phyloP scores from a whole-genome alignment of 1,140 invertebrate species.

The Meloidogyne floridensis region DNA sequence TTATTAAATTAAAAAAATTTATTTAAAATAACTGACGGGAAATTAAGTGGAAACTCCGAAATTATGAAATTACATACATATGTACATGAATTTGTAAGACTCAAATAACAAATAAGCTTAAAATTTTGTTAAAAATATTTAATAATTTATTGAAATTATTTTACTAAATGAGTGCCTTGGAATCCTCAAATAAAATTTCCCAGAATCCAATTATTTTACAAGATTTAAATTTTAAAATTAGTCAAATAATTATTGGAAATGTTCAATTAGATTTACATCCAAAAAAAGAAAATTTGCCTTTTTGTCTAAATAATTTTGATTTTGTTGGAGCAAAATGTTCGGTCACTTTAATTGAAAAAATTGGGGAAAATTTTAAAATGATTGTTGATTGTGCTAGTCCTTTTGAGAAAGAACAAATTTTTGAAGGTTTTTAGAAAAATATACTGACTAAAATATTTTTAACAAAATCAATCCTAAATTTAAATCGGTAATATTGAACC shows the following conservation, averaged over 20 bases:
- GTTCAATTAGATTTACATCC: background rate
- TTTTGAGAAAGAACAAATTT: slow-evolving; percentile 18
- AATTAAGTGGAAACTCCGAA: too few relatives aligned
- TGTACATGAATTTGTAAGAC: too few relatives aligned
- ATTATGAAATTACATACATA: too few relatives aligned
- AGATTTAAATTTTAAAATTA: background rate
- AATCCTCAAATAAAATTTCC: background rate
- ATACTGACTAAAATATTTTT: too few relatives aligned
- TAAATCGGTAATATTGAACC: too few relatives aligned
- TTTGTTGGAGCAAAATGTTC: slow-evolving; percentile 29
- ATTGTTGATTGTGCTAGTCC: slow-evolving; percentile 30
- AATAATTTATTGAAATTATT: too few relatives aligned
- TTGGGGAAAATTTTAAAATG: slow-evolving; percentile 18
- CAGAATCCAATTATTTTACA: background rate
- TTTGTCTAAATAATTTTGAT: background rate
- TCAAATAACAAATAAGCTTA: too few relatives aligned
- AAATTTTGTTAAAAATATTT: too few relatives aligned
- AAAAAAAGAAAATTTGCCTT: background rate
- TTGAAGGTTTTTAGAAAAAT: background rate
- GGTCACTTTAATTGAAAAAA: slow-evolving; percentile 32
- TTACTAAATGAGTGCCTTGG: background rate
- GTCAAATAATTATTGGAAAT: background rate
- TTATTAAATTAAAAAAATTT: too few relatives aligned
- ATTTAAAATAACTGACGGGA: too few relatives aligned
- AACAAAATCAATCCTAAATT: too few relatives aligned